Percentiles rank a stretch among this genome's conserved stretches.
These are phyloP conservation scores for Anseranas semipalmata DNA, from an alignment of 2,113 vertebrate species.

Conservation along the genomic window DNA sequence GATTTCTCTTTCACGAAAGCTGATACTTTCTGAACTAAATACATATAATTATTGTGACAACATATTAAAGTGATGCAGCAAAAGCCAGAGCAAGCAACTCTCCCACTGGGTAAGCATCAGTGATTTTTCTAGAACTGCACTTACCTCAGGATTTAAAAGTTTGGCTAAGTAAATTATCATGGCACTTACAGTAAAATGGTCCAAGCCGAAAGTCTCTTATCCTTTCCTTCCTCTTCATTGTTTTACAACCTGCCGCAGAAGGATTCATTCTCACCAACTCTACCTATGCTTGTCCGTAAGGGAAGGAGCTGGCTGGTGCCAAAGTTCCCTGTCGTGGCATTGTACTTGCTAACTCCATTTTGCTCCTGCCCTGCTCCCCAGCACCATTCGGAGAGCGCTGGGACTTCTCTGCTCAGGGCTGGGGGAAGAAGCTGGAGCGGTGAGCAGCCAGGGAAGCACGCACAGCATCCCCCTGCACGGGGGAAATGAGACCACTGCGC, in stretches of 20 bases:
- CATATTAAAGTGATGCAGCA: neutral
- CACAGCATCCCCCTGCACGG: neutral
- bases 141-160: neutral
- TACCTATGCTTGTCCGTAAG: neutral
- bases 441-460: neutral
- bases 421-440: neutral
- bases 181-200: neutral
- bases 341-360: accelerated
- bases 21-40: neutral
- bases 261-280: neutral
- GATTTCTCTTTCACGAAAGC: neutral
- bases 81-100: neutral
- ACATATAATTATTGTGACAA: neutral
- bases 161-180: neutral
- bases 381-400: neutral
- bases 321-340: too few relatives aligned
- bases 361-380: neutral
- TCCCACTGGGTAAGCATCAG: neutral
- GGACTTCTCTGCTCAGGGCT: neutral
- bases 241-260: neutral
- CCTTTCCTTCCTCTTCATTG: neutral
- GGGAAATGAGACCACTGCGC: neutral
- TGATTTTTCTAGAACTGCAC: neutral
- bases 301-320: neutral
- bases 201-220: neutral